These are phyloP conservation scores for Xiphorhynchus elegans DNA, from an alignment of 2,113 vertebrate genomes.

Conservation along the genomic window DNA sequence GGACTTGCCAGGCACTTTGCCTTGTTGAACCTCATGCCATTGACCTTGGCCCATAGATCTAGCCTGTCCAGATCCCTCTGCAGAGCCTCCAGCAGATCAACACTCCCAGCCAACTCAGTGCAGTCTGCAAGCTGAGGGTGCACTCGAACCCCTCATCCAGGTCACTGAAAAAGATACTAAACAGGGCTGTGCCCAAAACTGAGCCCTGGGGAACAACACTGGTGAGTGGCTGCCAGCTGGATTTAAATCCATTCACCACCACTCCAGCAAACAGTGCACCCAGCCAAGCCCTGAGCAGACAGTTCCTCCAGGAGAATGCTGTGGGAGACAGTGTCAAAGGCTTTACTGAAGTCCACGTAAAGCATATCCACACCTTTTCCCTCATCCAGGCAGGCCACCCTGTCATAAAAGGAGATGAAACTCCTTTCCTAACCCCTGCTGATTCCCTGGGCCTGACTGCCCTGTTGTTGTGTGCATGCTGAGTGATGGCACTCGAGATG, in stretches of 20 bases:
- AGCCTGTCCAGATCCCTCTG: background rate
- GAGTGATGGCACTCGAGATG: background rate
- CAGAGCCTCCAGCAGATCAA: background rate
- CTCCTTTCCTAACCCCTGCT: background rate
- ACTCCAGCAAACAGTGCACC: background rate
- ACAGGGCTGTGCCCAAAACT: background rate
- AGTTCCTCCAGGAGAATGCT: background rate
- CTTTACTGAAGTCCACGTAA: background rate
- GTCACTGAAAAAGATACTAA: background rate
- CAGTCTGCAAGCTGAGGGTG: background rate
- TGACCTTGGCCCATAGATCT: fast-evolving
- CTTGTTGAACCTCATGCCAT: background rate
- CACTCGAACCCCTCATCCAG: background rate
- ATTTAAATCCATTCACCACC: background rate
- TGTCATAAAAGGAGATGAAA: background rate
- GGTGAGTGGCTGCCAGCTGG: background rate
- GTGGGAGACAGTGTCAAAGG: background rate
- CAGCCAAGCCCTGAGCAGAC: background rate
- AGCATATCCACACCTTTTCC: background rate
- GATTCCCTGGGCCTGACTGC: background rate
- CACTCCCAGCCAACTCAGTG: background rate
- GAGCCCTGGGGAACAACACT: background rate
- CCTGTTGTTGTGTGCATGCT: background rate
- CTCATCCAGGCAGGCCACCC: background rate
- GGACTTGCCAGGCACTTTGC: background rate